A percentile compares a stretch with the other conserved stretches of the same genome.
These are phyloP conservation scores for Eupithecia tripunctaria DNA, from an alignment of 2,888 invertebrate genomes.

Conservation along the genomic window DNA sequence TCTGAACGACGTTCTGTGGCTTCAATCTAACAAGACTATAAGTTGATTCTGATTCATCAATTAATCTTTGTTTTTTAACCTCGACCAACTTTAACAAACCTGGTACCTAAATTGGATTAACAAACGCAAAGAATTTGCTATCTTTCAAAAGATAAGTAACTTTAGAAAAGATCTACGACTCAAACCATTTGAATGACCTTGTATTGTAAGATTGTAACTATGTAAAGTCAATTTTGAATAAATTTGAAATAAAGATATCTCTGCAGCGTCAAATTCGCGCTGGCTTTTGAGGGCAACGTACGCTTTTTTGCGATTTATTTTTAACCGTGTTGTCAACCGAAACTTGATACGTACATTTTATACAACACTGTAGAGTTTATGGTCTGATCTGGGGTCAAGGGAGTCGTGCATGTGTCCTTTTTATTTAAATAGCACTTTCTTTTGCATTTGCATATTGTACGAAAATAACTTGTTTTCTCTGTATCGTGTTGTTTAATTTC, in stretches of 20 bases:
- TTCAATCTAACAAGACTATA: neutral
- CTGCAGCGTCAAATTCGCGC: constrained; percentile 22
- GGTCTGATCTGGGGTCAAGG: constrained; percentile 29
- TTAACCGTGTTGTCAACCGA: constrained; percentile 52
- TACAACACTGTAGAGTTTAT: constrained; percentile 17
- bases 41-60: constrained; percentile 12
- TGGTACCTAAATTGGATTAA: neutral
- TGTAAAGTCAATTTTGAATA: constrained; percentile 20
- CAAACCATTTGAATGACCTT: constrained; percentile 23
- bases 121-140: neutral
- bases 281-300: constrained; percentile 54
- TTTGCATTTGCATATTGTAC: constrained; percentile 12
- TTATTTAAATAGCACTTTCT: constrained; percentile 8
- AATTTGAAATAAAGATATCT: constrained; percentile 36
- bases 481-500: neutral
- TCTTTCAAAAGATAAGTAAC: neutral
- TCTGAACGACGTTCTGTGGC: constrained; percentile 29
- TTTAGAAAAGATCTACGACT: neutral
- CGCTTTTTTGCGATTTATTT: constrained; percentile 58
- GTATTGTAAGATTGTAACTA: too few relatives aligned
- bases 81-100: neutral
- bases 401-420: constrained; percentile 21
- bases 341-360: constrained; percentile 31
- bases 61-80: constrained; percentile 5
- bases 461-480: constrained; percentile 2